These are phyloP conservation scores for Cotesia typhae DNA, from an alignment of 1,140 invertebrate species.

Conservation along the genomic window DNA sequence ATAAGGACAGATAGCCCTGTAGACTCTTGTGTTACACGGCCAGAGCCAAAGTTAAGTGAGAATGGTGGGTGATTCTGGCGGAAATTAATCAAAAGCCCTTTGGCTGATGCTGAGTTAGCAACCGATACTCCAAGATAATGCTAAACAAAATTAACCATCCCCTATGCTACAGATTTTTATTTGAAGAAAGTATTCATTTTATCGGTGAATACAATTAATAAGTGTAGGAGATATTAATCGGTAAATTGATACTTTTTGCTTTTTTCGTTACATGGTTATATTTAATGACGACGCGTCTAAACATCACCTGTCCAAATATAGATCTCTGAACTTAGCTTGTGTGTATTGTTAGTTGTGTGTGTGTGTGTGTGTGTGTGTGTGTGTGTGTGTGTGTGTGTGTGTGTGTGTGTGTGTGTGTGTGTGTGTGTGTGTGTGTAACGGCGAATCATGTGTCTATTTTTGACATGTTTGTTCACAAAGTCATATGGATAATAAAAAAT, in stretches of 20 bases:
- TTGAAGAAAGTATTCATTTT: no score
- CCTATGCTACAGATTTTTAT: not conserved
- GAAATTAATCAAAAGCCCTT: slow-evolving; percentile 39
- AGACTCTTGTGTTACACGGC: slow-evolving; percentile 24
- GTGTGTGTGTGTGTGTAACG: not conserved
- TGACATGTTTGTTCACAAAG: slow-evolving; percentile 30
- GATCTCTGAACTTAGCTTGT: not conserved
- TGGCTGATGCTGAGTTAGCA: slow-evolving; percentile 51
- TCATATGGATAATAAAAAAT: no score
- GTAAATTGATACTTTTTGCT: slow-evolving; percentile 35
- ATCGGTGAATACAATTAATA: slow-evolving; percentile 10
- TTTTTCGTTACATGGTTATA: not conserved
- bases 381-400: not conserved
- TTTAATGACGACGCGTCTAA: no score
- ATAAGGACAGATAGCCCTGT: slow-evolving; percentile 24
- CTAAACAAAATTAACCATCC: slow-evolving; percentile 11
- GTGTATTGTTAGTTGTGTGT: not conserved
- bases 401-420: no score
- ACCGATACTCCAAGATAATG: slow-evolving; percentile 39
- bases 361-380: not conserved
- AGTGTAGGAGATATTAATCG: slow-evolving; percentile 17
- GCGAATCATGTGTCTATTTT: slow-evolving; percentile 18
- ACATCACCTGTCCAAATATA: slow-evolving; percentile 33
- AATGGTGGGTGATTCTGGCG: slow-evolving; percentile 35
- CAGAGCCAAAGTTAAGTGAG: slow-evolving; percentile 38